phyloP scores from a whole-genome alignment of 2,797 vertebrate genomes.

The Delichon dasypus region DNA sequence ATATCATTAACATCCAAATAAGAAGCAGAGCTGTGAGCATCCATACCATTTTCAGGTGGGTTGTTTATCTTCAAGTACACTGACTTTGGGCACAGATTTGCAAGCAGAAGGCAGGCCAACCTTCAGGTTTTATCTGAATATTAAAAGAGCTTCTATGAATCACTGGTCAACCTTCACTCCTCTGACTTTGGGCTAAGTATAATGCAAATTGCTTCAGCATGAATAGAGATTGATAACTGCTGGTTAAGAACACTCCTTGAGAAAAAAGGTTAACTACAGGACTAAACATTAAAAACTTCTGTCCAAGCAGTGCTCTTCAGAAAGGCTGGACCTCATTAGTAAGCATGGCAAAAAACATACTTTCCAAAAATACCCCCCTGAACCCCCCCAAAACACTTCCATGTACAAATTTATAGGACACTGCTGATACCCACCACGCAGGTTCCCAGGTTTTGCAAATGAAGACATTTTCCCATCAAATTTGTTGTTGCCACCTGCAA shows the following conservation, averaged over 20 bases:
- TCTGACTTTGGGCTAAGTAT: not conserved
- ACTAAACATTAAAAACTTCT: not conserved
- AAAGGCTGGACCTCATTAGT: not conserved
- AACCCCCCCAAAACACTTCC: not conserved
- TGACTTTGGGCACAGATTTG: not conserved
- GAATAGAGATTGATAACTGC: not conserved
- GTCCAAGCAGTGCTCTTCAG: not conserved
- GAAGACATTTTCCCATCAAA: not conserved
- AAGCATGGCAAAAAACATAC: not conserved
- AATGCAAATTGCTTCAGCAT: not conserved
- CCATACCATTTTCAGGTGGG: not conserved
- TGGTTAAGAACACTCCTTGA: not conserved
- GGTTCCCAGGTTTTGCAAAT: not conserved
- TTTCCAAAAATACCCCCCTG: not conserved
- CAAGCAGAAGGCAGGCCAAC: not conserved
- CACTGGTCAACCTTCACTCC: not conserved
- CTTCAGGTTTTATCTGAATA: not conserved
- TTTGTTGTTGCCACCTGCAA: not conserved
- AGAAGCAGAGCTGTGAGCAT: not conserved
- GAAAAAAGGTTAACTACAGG: not conserved
- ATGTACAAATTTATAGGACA: not conserved
- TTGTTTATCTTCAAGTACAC: not conserved
- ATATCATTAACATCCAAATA: not conserved
- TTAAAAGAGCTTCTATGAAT: not conserved
- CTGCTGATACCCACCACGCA: rapidly evolving